Conservation (phyloP, 2,113 vertebrate species). For the Seriola aureovittata region DNA sequence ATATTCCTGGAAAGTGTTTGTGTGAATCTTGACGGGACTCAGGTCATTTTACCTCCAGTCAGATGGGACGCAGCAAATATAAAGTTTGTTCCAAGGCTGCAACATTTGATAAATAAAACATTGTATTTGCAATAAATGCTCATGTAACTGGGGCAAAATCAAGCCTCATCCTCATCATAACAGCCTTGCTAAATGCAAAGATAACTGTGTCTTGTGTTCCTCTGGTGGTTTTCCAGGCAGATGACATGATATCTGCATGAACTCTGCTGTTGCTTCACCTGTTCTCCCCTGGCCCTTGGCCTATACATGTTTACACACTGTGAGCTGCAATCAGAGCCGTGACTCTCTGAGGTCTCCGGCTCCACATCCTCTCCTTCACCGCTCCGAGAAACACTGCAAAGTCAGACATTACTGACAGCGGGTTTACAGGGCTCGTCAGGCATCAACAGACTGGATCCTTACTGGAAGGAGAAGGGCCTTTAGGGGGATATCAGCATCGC, state of each 20-base stretch:
- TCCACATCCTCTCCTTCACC: constrained; percentile 56
- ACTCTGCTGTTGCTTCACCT: constrained; percentile 16
- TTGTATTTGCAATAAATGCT: no score
- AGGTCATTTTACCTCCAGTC: no score
- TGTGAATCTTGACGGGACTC: no score
- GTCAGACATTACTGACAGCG: constrained; percentile 62
- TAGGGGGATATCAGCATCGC: constrained; percentile 4
- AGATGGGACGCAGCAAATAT: no score
- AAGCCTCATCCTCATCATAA: background rate
- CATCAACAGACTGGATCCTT: constrained; percentile 80
- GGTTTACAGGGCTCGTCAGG: constrained; percentile 74
- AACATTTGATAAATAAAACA: background rate
- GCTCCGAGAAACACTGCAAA: constrained; percentile 59
- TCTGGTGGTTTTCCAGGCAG: constrained; percentile 22
- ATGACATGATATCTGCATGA: constrained; percentile 57
- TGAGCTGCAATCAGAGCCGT: constrained; percentile 31
- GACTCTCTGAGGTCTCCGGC: constrained; percentile 23
- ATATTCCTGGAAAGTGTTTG: no score
- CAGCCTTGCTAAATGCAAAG: background rate
- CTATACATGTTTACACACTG: constrained; percentile 10
- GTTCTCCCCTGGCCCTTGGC: background rate
- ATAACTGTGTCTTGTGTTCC: constrained; percentile 5
- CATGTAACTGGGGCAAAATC: background rate
- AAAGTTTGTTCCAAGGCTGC: background rate
- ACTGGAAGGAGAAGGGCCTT: constrained; percentile 56